These are phyloP conservation scores for Epirrhoe tristata DNA, from an alignment of 2,888 invertebrate species.

Conservation along the genomic window DNA sequence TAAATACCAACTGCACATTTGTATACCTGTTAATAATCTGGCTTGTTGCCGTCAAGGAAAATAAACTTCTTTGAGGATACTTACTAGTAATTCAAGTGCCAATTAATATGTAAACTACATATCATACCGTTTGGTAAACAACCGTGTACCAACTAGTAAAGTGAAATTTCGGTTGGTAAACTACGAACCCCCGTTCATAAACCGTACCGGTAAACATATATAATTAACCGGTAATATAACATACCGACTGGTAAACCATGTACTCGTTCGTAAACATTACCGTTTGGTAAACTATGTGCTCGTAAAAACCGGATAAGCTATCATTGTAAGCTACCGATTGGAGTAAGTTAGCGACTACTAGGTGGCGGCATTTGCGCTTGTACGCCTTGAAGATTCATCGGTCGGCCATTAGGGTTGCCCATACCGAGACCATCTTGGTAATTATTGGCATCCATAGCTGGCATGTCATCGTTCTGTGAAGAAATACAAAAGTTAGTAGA, in stretches of 20 bases:
- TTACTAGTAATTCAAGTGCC: no score
- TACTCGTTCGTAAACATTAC: constrained; percentile 1
- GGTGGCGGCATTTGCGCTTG: constrained; percentile 81
- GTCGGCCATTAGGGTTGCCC: constrained; percentile 81
- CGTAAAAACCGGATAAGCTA: neutral
- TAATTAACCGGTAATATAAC: neutral
- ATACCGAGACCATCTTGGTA: constrained; percentile 86
- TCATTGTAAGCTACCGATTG: constrained; percentile 5
- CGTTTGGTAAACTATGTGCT: neutral
- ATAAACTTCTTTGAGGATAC: no score
- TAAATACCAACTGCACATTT: no score
- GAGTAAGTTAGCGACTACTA: constrained; percentile 69
- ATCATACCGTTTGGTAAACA: neutral
- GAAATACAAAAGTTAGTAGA: neutral
- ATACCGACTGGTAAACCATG: neutral
- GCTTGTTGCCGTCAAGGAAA: no score
- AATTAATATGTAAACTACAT: neutral
- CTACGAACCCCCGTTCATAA: neutral
- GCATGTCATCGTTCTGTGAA: constrained; percentile 89
- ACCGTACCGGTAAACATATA: neutral
- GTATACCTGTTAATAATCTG: no score
- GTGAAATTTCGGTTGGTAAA: neutral
- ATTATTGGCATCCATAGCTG: constrained; percentile 90
- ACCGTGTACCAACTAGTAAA: neutral
- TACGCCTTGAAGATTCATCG: constrained; percentile 81